Base-by-base conservation (phyloP, 2,888 invertebrate species). In the Pristionchus exspectatus region DNA sequence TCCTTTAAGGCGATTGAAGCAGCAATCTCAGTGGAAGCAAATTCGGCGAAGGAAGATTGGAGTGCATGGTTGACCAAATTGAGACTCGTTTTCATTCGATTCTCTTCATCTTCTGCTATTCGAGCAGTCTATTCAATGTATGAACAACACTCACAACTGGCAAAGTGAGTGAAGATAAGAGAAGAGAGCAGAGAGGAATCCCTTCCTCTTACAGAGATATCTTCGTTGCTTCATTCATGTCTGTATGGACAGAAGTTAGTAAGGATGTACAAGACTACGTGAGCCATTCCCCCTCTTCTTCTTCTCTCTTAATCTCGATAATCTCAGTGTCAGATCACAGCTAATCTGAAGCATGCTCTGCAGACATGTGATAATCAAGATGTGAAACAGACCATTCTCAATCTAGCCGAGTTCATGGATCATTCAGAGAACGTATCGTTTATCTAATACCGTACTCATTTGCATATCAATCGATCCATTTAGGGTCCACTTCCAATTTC, bases 351-450 rank as follows among this genome's bases (percentile, higher is more conserved):
- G 30, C 97, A 97, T 95, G 99, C 99, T 0, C 96, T 99, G 14
- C 97, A 97, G 90, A 98, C 83, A 16, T 83, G 98, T 0, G 91
- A 93, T 12, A 92, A 93, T 85, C 90, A 93, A 1, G 95, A 95
- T 77, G 93, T 94, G 14, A 93, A 93, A 30, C 94, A 94, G 88
- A 92, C 94, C 2, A 93, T 95, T 83, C 96, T 99, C 24, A 99
- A 99, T 96, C 96, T 99, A 91, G 98, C 99, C 0, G 99, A 99
- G 95, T 99, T 99, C 95, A 98, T 99, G 98, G 99, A 99, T 94
- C 99, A 99, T 95, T 99, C 98, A 94, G 99, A 99, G 95, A 97
- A 96, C 94, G 96, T 96, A 21, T 16, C 44, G 0, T 50, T 5
- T 5, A 38, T 69, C n/a, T 14, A 1, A 24, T 69, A 69, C 27